A percentile compares a stretch with the other conserved stretches of the same genome.
phyloP scores from a whole-genome alignment of 2,113 vertebrate species.

The Oreochromis tanganicae region DNA sequence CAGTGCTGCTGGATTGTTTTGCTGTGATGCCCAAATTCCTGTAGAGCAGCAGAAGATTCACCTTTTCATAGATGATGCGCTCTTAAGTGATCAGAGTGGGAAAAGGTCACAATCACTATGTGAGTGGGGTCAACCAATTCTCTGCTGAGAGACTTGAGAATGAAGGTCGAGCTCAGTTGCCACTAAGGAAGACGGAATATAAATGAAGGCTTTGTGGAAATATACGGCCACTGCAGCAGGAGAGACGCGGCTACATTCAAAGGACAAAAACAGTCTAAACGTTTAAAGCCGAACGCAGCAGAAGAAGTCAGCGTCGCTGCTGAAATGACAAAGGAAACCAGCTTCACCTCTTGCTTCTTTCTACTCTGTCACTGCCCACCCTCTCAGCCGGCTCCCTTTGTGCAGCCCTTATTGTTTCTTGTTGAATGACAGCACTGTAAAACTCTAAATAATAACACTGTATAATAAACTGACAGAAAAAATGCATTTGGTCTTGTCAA shows the following conservation, averaged over 20 bases:
- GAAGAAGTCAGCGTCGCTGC: neutral
- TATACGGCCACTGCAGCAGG: neutral
- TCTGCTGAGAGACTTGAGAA: conserved; percentile 3
- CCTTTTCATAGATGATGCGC: neutral
- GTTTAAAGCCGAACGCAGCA: neutral
- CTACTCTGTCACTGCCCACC: neutral
- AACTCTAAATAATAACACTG: neutral
- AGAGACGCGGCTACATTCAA: neutral
- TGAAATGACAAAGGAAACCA: neutral
- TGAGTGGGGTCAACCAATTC: conserved; percentile 16
- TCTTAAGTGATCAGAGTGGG: neutral
- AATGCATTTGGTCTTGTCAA: neutral
- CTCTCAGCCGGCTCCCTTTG: neutral
- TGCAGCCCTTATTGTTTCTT: neutral
- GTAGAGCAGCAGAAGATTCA: neutral
- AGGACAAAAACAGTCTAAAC: neutral
- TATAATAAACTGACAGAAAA: neutral
- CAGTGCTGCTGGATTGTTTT: neutral
- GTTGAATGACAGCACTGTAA: neutral
- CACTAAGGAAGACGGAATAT: neutral
- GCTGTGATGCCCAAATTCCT: neutral
- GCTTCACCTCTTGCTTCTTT: neutral
- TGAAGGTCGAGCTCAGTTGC: neutral
- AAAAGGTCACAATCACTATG: neutral
- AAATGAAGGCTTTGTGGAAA: neutral